Evolutionary conservation across 1,140 invertebrate species (phyloP), one percentile per base, ranked within the genome.

Genomic region (Cataglyphis hispanica): DNA sequence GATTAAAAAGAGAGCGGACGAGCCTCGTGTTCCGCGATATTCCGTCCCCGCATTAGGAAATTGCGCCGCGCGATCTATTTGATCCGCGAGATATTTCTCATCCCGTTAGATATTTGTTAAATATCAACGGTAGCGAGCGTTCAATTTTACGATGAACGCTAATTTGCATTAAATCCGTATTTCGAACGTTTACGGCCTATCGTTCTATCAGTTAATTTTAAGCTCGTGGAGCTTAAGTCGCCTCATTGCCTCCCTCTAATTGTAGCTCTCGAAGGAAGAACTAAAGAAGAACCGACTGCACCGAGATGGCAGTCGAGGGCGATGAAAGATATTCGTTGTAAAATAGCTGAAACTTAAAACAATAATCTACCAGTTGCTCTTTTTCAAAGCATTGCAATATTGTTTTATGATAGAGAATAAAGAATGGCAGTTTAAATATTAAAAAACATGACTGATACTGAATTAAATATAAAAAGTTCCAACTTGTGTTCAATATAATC

Each of bases 1-100:
- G 78, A 83, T 83, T 83, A 74, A 37, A 72, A 83, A 81, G 78
- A 60, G 53, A 2, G 43, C 19, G 64, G 3, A 13, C 8, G n/a
- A 5, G 75, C 25, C 6, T 10, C 11, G n/a, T 25, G 13, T 31
- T n/a, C 2, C 31, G 76, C 76, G 77, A 70, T 81, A 78, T 80
- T 67, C 77, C 37, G 11, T 22, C 5, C 37, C 13, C 25, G 78
- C 78, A 83, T 83, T 83, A 83, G 25, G 67, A 61, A 83, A 83
- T 83, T 83, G 72, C 43, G 27, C 37, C 31, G 2, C 6, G 43
- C 46, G 67, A 13, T 72, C 37, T 43, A n/a, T 83, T 60, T 81
- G 78, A 83, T 43, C 16, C 50, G 11, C 66, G 53, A n/a, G 77
- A n/a, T n/a, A n/a, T 50, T 60, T 60, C 46, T 27, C 43, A 43